Base-by-base conservation (phyloP, 2,888 invertebrate genomes). In the Iphiclides podalirius region DNA sequence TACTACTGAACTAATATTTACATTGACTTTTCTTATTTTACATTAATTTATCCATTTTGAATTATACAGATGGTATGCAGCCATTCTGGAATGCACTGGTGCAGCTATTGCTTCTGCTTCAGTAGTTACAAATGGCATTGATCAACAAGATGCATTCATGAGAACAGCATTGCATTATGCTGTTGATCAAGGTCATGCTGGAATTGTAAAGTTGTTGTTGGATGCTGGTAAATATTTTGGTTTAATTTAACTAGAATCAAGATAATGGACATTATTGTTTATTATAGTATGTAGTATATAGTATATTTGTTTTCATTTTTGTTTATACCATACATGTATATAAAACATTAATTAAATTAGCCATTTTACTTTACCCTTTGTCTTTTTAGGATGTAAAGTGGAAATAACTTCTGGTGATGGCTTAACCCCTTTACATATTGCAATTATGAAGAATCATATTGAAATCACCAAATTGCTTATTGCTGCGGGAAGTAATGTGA, bases 1-100 rank as follows among this genome's bases (percentile, higher is more conserved):
- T n/a, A n/a, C n/a, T n/a, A n/a, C n/a, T n/a, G n/a, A n/a, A n/a
- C n/a, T n/a, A n/a, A n/a, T n/a, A n/a, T n/a, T n/a, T n/a, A n/a
- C n/a, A n/a, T n/a, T n/a, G n/a, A n/a, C n/a, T n/a, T n/a, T n/a
- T n/a, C n/a, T n/a, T n/a, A n/a, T n/a, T n/a, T n/a, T n/a, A n/a
- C n/a, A n/a, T n/a, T n/a, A n/a, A n/a, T n/a, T n/a, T n/a, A n/a
- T n/a, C n/a, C n/a, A n/a, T n/a, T n/a, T n/a, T n/a, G n/a, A n/a
- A n/a, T n/a, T n/a, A n/a, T n/a, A n/a, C n/a, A 91, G 92, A 64
- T 94, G 94, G 91, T 94, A 94, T 83, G 94, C 94, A 12, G 91
- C 91, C 58, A 93, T 94, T 62, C 82, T 94, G 57, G 94, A 93
- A 66, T 90, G 90, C 52, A 94, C 93, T 1, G 91, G 91, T 1